Evolutionary conservation across 2,888 invertebrate species (phyloP).

Genomic region (Phrixothrix hirtus): DNA sequence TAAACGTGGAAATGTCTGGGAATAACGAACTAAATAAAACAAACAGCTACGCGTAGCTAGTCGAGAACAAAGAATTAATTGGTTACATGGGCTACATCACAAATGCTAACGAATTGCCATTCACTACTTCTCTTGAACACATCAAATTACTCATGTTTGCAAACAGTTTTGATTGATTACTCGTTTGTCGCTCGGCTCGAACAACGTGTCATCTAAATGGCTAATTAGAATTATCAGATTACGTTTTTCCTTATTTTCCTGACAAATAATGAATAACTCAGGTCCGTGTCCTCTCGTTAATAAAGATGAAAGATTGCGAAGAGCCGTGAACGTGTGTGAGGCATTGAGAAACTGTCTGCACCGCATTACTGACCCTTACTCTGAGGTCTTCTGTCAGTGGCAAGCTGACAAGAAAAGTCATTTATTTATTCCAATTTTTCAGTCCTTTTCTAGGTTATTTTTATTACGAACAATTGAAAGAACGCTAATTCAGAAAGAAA

Average conservation of each 20-base stretch:
- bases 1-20: constrained; percentile 31
- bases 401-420: constrained; percentile 27
- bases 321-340: constrained; percentile 35
- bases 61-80: constrained; percentile 44
- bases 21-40: constrained; percentile 32
- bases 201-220: constrained; percentile 23
- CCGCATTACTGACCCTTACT: constrained; percentile 35
- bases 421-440: constrained; percentile 19
- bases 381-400: constrained; percentile 33
- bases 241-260: constrained; percentile 19
- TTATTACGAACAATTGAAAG: too few relatives aligned
- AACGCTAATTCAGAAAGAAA: too few relatives aligned
- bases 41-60: constrained; percentile 30
- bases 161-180: constrained; percentile 32
- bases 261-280: constrained; percentile 32
- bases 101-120: constrained; percentile 36
- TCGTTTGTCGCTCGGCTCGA: constrained; percentile 18
- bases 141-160: constrained; percentile 34
- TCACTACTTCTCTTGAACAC: constrained; percentile 28
- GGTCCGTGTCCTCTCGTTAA: constrained; percentile 37
- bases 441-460: constrained; percentile 6
- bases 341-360: constrained; percentile 39
- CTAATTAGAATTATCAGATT: constrained; percentile 31
- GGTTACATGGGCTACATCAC: constrained; percentile 43
- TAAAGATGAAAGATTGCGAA: constrained; percentile 38